Evolutionary conservation across 2,888 invertebrate species (phyloP).

Genomic region (Schrankia costaestrigalis): DNA sequence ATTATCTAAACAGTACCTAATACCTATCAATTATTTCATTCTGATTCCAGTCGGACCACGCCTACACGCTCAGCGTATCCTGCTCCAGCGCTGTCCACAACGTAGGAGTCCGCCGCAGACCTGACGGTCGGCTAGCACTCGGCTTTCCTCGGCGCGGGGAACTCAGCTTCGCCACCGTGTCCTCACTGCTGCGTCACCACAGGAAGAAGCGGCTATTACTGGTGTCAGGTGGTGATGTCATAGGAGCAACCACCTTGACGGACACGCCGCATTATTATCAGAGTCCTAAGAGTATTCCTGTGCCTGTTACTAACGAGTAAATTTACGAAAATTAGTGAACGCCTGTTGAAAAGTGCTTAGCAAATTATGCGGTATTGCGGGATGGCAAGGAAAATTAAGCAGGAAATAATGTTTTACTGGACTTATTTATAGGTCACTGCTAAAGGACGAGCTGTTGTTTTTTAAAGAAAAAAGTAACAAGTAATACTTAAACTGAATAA

Average conservation of each 20-base stretch:
- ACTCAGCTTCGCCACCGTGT: slow-evolving; percentile 72
- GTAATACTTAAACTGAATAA: too few relatives aligned
- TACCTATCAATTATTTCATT: not conserved
- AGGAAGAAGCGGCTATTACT: slow-evolving; percentile 75
- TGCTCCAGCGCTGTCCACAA: slow-evolving; percentile 79
- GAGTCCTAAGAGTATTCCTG: slow-evolving; percentile 61
- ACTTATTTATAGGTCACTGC: too few relatives aligned
- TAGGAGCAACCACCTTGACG: slow-evolving; percentile 74
- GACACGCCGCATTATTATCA: slow-evolving; percentile 70
- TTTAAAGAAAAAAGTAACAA: too few relatives aligned
- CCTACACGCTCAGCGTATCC: slow-evolving; percentile 78
- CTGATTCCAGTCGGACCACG: slow-evolving; percentile 60
- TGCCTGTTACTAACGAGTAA: slow-evolving; percentile 14
- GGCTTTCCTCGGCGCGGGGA: slow-evolving; percentile 79
- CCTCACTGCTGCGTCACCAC: slow-evolving; percentile 78
- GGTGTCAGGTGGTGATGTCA: slow-evolving; percentile 70
- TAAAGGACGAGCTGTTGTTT: too few relatives aligned
- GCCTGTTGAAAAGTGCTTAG: too few relatives aligned
- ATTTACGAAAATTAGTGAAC: too few relatives aligned
- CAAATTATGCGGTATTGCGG: too few relatives aligned
- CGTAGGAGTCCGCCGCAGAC: slow-evolving; percentile 75
- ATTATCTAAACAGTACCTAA: not conserved
- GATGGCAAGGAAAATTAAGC: too few relatives aligned
- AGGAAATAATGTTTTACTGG: too few relatives aligned
- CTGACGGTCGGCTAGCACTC: slow-evolving; percentile 77